These are phyloP conservation scores for Calycopis cecrops DNA, from an alignment of 1,140 invertebrate genomes.

Conservation along the genomic window DNA sequence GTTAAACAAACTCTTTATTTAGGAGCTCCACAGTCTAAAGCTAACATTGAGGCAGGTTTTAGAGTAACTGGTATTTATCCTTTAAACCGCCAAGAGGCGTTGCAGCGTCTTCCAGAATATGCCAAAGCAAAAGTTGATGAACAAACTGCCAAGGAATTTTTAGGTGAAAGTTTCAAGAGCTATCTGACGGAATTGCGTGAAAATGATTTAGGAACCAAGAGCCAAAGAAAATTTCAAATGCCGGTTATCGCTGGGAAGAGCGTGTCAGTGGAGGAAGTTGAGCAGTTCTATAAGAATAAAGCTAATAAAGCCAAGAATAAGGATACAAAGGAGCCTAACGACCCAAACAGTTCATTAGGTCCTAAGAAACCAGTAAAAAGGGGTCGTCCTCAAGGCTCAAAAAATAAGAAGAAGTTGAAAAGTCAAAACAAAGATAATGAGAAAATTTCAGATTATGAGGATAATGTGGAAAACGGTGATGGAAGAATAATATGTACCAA, in stretches of 20 bases:
- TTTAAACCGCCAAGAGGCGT: background rate
- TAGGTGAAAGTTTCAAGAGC: background rate
- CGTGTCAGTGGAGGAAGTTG: conserved; percentile 13
- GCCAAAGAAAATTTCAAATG: conserved; percentile 8
- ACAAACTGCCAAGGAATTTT: background rate
- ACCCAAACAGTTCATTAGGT: background rate
- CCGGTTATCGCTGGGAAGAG: conserved; percentile 9
- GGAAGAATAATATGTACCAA: conserved; percentile 4
- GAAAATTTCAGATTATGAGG: conserved; percentile 1
- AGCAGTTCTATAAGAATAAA: conserved; percentile 10
- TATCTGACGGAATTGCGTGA: conserved; percentile 1
- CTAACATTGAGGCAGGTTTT: conserved; percentile 8
- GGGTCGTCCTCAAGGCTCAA: conserved; percentile 10
- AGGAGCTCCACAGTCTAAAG: background rate
- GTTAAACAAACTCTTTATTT: conserved; percentile 9
- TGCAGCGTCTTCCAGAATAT: background rate
- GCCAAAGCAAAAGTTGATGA: background rate
- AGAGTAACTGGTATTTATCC: conserved; percentile 1
- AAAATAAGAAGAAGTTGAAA: conserved; percentile 10
- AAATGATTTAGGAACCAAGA: background rate
- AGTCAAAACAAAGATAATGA: conserved; percentile 6
- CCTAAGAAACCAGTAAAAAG: conserved; percentile 6
- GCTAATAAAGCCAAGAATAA: conserved; percentile 11
- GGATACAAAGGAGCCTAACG: background rate
- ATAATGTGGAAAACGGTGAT: background rate